Percentiles rank a stretch among this genome's conserved stretches.
Conservation (phyloP, 2,113 vertebrate species). For the Caranx melampygus region DNA sequence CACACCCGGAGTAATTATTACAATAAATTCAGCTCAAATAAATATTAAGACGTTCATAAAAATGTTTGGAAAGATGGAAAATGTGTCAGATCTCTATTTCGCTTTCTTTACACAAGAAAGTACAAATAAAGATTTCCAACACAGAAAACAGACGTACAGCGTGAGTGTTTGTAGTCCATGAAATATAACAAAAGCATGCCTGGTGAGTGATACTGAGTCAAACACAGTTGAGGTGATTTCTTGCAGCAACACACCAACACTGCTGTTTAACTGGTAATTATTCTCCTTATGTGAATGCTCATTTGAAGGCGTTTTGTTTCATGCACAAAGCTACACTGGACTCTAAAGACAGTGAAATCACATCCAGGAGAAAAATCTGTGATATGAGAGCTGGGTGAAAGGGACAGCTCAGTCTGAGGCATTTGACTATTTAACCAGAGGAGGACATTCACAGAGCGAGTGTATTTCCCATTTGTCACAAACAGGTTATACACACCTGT, state of each 20-base stretch:
- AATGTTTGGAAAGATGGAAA: constrained; percentile 36
- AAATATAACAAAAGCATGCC: constrained; percentile 29
- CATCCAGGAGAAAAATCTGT: not conserved
- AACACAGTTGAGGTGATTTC: not conserved
- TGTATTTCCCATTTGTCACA: not conserved
- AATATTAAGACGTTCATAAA: constrained; percentile 27
- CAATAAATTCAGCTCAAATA: constrained; percentile 7
- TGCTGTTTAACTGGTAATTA: not conserved
- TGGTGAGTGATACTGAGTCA: constrained; percentile 7
- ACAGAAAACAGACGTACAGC: constrained; percentile 15
- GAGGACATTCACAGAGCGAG: not conserved
- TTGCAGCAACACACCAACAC: not conserved
- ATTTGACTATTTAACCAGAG: not conserved
- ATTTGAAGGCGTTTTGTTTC: not conserved
- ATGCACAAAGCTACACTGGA: not conserved
- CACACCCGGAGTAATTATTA: constrained; percentile 2
- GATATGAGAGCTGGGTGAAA: not conserved
- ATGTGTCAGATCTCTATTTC: constrained; percentile 60
- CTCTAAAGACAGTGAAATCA: not conserved
- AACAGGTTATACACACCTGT: not conserved
- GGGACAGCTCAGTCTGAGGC: not conserved
- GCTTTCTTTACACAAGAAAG: constrained; percentile 51
- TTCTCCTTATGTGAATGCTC: not conserved
- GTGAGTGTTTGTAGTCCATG: not conserved
- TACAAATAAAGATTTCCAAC: constrained; percentile 63